A percentile compares a stretch with the other conserved stretches of the same genome.
Conservation (phyloP, 2,797 vertebrate species). For the Myripristis jacobus region DNA sequence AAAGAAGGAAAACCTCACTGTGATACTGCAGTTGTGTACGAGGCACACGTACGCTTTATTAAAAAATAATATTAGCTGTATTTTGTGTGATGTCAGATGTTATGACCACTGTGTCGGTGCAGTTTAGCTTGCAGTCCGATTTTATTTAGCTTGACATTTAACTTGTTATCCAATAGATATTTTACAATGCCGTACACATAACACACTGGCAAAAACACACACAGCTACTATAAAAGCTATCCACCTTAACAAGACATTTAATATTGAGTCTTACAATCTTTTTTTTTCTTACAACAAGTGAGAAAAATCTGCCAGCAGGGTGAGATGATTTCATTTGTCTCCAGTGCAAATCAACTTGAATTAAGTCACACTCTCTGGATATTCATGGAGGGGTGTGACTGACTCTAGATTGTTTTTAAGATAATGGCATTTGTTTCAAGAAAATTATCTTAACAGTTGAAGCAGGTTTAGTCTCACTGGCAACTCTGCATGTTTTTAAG, state of each 20-base stretch:
- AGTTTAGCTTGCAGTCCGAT: conserved; percentile 3
- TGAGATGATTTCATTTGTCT: too few relatives aligned
- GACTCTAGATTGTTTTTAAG: too few relatives aligned
- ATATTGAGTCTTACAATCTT: too few relatives aligned
- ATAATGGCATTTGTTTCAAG: too few relatives aligned
- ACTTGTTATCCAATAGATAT: conserved; percentile 19
- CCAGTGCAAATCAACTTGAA: too few relatives aligned
- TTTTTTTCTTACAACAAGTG: not conserved
- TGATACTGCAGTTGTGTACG: not conserved
- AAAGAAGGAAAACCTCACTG: conserved; percentile 29
- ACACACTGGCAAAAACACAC: not conserved
- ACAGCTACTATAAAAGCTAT: conserved; percentile 1
- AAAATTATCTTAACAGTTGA: too few relatives aligned
- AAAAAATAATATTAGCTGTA: conserved; percentile 4
- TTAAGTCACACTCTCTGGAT: too few relatives aligned
- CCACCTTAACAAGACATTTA: not conserved
- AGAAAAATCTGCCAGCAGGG: not conserved
- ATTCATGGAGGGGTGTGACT: too few relatives aligned
- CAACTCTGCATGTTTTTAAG: too few relatives aligned
- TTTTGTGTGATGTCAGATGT: conserved; percentile 13
- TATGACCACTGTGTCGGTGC: not conserved
- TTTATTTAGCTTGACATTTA: conserved; percentile 36
- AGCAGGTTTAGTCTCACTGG: too few relatives aligned
- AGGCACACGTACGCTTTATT: conserved; percentile 16
- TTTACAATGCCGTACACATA: conserved; percentile 1